Conservation (phyloP, 2,888 invertebrate genomes). For the Platycheirus albimanus region DNA sequence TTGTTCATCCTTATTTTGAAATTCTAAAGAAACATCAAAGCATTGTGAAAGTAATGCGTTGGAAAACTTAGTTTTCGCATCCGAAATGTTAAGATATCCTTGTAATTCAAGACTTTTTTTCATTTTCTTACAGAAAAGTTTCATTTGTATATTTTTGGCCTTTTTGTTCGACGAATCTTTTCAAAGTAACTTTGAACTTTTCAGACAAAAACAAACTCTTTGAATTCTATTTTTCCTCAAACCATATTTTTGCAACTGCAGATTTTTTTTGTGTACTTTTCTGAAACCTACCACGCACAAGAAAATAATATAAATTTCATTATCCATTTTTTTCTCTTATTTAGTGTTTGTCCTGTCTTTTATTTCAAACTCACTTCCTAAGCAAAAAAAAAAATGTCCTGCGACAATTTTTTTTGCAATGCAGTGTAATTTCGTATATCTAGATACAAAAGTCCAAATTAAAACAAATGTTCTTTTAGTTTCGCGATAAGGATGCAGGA, state of each 20-base stretch:
- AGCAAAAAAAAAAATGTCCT: neutral
- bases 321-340: neutral
- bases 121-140: neutral
- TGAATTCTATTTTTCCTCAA: neutral
- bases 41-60: too few relatives aligned
- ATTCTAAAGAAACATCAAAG: too few relatives aligned
- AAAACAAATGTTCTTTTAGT: conserved; percentile 19
- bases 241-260: neutral
- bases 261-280: neutral
- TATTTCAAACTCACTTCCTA: too few relatives aligned
- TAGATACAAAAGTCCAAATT: conserved; percentile 9
- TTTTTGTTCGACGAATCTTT: neutral
- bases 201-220: conserved; percentile 1
- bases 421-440: neutral
- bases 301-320: neutral
- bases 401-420: conserved; percentile 14
- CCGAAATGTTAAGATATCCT: too few relatives aligned
- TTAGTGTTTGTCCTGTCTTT: too few relatives aligned
- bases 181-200: conserved; percentile 11
- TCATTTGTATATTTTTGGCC: neutral
- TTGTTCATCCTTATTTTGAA: too few relatives aligned
- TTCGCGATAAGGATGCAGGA: neutral
- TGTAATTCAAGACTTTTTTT: too few relatives aligned
- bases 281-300: conserved; percentile 6
- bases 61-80: too few relatives aligned